Conservation (phyloP, 1,140 invertebrate genomes). For the Drosophila jambulina region DNA sequence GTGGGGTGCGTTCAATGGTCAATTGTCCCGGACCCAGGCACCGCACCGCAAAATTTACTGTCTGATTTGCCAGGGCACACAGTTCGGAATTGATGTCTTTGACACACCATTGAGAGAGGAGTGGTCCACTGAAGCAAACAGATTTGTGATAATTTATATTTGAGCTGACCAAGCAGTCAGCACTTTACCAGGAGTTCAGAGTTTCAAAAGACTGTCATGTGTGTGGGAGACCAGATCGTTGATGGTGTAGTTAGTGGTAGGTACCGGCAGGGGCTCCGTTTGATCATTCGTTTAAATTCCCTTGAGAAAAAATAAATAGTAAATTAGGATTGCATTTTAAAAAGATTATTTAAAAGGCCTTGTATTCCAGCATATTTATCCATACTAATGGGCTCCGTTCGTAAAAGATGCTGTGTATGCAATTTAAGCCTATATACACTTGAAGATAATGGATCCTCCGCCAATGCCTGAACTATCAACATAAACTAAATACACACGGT, state of each 20-base stretch:
- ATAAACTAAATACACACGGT: background rate
- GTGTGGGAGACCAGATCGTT: background rate
- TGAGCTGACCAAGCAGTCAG: conserved; percentile 14
- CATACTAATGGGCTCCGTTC: background rate
- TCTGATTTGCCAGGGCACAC: background rate
- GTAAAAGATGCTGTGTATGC: background rate
- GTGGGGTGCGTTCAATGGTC: conserved; percentile 4
- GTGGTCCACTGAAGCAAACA: conserved; percentile 35
- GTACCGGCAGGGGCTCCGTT: background rate
- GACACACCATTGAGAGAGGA: conserved; percentile 8
- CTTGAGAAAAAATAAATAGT: background rate
- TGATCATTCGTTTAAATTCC: background rate
- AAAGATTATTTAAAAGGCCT: too few relatives aligned
- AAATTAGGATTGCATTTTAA: background rate
- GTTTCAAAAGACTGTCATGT: background rate
- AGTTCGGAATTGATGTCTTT: conserved; percentile 27
- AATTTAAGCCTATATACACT: background rate
- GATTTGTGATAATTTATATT: conserved; percentile 44
- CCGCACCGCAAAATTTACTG: conserved; percentile 21
- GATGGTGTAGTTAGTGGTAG: too few relatives aligned
- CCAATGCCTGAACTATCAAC: too few relatives aligned
- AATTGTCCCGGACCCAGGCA: conserved; percentile 3
- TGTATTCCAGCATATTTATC: background rate
- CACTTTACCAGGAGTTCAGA: background rate
- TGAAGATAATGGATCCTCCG: background rate